Percentiles rank a stretch among this genome's conserved stretches.
Conservation (phyloP, 1,140 invertebrate genomes). For the Ceratosolen fusciceps region DNA sequence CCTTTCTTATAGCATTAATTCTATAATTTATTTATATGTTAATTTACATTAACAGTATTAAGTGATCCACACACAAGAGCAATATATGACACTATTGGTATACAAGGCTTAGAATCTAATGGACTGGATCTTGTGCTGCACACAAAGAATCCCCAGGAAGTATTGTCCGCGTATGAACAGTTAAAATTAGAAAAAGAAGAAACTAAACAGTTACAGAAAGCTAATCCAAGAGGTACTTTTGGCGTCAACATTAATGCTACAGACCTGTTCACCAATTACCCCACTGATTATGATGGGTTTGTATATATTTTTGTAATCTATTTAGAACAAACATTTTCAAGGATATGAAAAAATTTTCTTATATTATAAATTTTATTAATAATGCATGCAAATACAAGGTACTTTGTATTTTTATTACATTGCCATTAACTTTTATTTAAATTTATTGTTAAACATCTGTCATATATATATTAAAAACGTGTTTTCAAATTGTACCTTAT, state of each 20-base stretch:
- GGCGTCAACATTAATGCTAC: slow-evolving; percentile 93
- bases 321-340: background rate
- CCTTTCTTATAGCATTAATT: background rate
- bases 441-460: no score
- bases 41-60: slow-evolving; percentile 74
- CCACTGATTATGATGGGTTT: slow-evolving; percentile 74
- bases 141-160: slow-evolving; percentile 92
- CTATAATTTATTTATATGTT: background rate
- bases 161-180: slow-evolving; percentile 94
- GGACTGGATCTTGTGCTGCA: slow-evolving; percentile 93
- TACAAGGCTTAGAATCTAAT: slow-evolving; percentile 88
- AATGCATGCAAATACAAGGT: no score
- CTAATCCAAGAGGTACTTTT: slow-evolving; percentile 91
- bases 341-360: background rate
- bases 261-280: slow-evolving; percentile 89
- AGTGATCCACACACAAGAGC: slow-evolving; percentile 84
- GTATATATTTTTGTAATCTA: slow-evolving; percentile 2
- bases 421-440: no score
- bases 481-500: slow-evolving; percentile 50
- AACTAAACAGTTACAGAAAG: slow-evolving; percentile 85
- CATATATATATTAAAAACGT: no score
- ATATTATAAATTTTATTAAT: background rate
- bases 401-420: no score
- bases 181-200: slow-evolving; percentile 86
- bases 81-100: slow-evolving; percentile 85